Percentiles rank a stretch among this genome's conserved stretches.
Conservation (phyloP, 1,140 invertebrate genomes). For the Caenorhabditis tropicalis region DNA sequence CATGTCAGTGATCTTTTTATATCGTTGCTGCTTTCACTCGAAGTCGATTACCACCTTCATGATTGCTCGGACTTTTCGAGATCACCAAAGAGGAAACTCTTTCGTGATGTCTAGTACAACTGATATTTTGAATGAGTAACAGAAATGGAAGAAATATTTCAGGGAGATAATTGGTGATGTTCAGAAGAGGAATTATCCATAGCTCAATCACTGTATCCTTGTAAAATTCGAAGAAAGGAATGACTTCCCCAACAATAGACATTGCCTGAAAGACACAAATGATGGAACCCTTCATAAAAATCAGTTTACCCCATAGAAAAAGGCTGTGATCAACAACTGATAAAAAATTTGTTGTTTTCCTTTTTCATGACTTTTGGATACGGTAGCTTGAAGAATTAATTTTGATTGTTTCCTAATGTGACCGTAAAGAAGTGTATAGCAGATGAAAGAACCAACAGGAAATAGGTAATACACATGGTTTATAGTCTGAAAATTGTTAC, state of each 20-base stretch:
- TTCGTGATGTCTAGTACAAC: background rate
- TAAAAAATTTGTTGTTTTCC: background rate
- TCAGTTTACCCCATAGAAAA: background rate
- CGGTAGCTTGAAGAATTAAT: background rate
- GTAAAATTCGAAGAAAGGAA: background rate
- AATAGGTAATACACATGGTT: background rate
- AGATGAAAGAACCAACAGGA: background rate
- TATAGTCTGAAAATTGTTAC: background rate
- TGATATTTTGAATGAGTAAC: background rate
- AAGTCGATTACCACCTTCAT: background rate
- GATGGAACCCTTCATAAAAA: background rate
- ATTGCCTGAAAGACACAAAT: background rate
- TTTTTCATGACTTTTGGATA: background rate
- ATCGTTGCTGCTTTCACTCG: background rate
- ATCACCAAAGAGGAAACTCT: background rate
- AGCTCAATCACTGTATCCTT: background rate
- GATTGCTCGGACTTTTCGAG: background rate
- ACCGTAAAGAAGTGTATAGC: background rate
- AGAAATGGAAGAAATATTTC: background rate
- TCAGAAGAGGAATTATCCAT: background rate
- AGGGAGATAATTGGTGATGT: background rate
- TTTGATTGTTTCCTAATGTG: background rate
- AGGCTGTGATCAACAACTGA: background rate
- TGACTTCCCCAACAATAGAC: background rate
- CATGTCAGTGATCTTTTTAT: too few relatives aligned